Evolutionary conservation across 2,113 vertebrate genomes (phyloP).

Genomic region (Sapajus apella): DNA sequence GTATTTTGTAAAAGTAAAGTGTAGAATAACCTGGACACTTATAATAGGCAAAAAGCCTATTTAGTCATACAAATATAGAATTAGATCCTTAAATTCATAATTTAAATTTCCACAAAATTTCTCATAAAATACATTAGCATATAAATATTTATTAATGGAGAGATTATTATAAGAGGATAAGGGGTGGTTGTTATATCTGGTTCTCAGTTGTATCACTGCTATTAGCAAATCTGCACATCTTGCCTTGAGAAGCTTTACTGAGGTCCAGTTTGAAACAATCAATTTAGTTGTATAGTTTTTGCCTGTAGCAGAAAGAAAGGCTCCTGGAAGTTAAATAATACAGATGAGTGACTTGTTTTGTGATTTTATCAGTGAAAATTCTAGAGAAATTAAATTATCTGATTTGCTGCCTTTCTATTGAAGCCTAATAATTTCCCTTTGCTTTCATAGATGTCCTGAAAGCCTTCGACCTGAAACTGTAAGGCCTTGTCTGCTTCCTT

Average conservation of each 20-base stretch:
- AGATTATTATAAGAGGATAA: not conserved
- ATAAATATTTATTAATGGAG: not conserved
- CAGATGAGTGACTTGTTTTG: not conserved
- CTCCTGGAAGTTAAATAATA: not conserved
- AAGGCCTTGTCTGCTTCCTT: constrained; percentile 93
- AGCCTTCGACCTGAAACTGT: constrained; percentile 93
- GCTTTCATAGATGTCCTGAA: constrained; percentile 91
- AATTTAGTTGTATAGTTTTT: not conserved
- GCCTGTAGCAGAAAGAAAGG: not conserved
- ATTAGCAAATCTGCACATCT: not conserved
- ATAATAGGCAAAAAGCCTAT: not conserved
- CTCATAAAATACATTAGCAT: not conserved
- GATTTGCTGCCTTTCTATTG: not conserved
- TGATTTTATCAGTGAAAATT: not conserved
- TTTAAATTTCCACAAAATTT: constrained; percentile 7
- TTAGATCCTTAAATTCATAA: not conserved
- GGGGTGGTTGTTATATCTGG: not conserved
- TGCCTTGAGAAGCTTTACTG: not conserved
- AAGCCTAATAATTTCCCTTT: not conserved
- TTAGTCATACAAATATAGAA: not conserved
- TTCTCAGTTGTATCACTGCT: not conserved
- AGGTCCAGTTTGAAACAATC: constrained; percentile 11
- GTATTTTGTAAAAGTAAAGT: constrained; percentile 23
- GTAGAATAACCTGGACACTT: not conserved
- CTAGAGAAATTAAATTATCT: not conserved